These are phyloP conservation scores for Callosobruchus maculatus DNA, from an alignment of 2,888 invertebrate species.

Conservation along the genomic window DNA sequence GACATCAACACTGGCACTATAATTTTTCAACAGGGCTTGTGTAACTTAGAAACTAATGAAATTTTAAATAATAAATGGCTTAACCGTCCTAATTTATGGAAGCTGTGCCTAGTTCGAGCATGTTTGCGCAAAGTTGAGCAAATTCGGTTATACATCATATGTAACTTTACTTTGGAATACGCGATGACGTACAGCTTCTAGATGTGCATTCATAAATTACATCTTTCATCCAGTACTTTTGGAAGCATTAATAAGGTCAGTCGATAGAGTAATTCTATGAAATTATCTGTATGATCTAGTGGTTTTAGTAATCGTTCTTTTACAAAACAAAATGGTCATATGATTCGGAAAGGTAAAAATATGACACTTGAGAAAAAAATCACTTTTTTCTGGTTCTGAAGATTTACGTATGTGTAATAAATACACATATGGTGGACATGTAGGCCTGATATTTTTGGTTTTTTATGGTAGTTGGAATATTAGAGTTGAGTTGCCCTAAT, in stretches of 20 bases:
- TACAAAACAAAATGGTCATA: no score
- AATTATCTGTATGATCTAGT: no score
- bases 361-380: no score
- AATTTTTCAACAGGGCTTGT: background rate
- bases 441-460: no score
- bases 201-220: background rate
- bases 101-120: background rate
- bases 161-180: background rate
- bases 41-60: background rate
- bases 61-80: background rate
- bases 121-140: background rate
- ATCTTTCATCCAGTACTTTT: background rate
- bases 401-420: no score
- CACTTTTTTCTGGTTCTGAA: no score
- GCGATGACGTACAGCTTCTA: background rate
- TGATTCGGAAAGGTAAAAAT: no score
- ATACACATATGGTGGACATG: no score
- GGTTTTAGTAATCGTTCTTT: no score
- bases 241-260: background rate
- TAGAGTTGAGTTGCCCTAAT: no score
- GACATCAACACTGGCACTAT: background rate
- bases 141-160: background rate
- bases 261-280: no score
- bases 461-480: no score
- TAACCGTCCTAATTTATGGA: background rate